Conservation (phyloP, 2,797 vertebrate genomes). For the Takifugu rubripes region DNA sequence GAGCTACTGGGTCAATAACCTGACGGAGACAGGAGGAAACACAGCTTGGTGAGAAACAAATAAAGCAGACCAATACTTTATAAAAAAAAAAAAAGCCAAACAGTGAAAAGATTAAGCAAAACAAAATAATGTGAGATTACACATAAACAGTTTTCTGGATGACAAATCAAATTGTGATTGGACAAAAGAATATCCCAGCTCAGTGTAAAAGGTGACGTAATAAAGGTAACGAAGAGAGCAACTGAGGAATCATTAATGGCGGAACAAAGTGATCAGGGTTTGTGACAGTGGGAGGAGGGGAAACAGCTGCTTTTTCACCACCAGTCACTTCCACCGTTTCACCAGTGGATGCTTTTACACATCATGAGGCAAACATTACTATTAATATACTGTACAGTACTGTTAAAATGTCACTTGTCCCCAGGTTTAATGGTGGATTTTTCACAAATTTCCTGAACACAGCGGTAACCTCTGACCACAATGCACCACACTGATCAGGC, state of each 20-base stretch:
- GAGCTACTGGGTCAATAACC: conserved; percentile 96
- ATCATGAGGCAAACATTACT: not conserved
- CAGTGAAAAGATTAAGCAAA: conserved; percentile 37
- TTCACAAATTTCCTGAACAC: no score
- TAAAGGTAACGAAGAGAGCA: conserved; percentile 10
- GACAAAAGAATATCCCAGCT: not conserved
- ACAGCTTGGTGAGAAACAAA: conserved; percentile 15
- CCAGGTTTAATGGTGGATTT: no score
- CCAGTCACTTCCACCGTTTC: conserved; percentile 23
- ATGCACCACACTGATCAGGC: no score
- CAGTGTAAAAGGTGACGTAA: not conserved
- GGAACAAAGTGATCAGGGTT: not conserved
- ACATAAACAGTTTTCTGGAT: not conserved
- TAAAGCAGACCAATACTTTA: not conserved
- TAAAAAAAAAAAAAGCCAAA: conserved; percentile 5
- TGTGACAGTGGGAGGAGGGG: conserved; percentile 3
- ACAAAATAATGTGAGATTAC: conserved; percentile 14
- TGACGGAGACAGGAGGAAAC: conserved; percentile 49
- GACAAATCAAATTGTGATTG: conserved; percentile 5
- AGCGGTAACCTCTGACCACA: no score
- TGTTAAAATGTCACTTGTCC: no score
- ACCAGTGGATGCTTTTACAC: conserved; percentile 30
- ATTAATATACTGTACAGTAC: no score
- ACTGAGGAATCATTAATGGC: not conserved
- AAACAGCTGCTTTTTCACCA: conserved; percentile 23